These are phyloP conservation scores for Zelleria hepariella DNA, from an alignment of 2,888 invertebrate species.

Conservation along the genomic window DNA sequence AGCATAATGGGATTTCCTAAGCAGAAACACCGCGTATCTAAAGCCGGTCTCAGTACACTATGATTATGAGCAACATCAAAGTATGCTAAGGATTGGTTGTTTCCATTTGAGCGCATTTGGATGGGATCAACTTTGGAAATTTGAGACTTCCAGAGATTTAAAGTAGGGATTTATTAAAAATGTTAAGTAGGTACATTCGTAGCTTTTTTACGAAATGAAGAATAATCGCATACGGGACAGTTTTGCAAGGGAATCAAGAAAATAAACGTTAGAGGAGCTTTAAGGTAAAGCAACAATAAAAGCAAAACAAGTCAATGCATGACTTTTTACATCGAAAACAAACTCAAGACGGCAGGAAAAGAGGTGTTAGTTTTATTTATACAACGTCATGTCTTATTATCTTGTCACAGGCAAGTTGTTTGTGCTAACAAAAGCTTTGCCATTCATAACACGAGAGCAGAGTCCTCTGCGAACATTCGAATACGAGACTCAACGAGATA, in stretches of 20 bases:
- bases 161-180: no score
- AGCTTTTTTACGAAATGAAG: no score
- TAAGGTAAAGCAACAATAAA: not conserved
- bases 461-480: constrained; percentile 32
- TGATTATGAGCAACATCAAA: no score
- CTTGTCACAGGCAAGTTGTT: constrained; percentile 29
- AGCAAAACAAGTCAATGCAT: not conserved
- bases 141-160: no score
- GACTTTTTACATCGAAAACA: constrained; percentile 13
- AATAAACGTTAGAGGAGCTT: no score
- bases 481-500: constrained; percentile 38
- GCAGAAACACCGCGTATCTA: not conserved
- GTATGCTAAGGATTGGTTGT: no score
- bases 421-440: constrained; percentile 43
- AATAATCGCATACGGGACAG: no score
- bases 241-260: no score
- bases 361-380: constrained; percentile 54
- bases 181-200: no score
- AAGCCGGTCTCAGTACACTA: not conserved
- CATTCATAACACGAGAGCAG: constrained; percentile 39
- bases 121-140: no score
- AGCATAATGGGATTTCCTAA: not conserved
- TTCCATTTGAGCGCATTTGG: no score
- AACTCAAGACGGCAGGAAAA: constrained; percentile 45
- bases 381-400: constrained; percentile 43